phyloP scores from a whole-genome alignment of 2,797 vertebrate genomes.

The Cephalopachus bancanus region DNA sequence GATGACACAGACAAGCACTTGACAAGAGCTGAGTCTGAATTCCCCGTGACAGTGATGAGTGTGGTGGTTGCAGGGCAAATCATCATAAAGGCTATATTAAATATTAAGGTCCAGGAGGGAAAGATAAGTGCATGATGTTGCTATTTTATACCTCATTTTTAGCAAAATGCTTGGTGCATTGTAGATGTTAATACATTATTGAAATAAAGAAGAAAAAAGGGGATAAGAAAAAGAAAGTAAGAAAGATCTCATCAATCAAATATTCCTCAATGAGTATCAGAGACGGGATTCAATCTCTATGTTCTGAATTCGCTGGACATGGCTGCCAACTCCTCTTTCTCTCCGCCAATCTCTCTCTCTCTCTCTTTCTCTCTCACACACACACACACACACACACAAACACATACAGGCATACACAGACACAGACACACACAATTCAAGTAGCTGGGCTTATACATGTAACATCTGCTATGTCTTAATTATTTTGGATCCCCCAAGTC shows the following conservation, averaged over 20 bases:
- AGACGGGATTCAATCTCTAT: not conserved
- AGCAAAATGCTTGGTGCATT: not conserved
- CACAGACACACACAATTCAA: not conserved
- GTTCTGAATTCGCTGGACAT: not conserved
- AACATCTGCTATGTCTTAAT: constrained; percentile 32
- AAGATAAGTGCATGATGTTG: not conserved
- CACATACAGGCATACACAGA: not conserved
- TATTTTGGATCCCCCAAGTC: constrained; percentile 2
- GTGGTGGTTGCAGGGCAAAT: not conserved
- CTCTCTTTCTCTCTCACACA: not conserved
- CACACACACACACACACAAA: not conserved
- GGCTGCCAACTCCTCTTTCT: not conserved
- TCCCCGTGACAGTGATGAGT: not conserved
- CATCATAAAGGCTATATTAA: not conserved
- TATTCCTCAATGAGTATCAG: not conserved
- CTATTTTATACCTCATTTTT: not conserved
- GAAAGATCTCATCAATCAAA: not conserved
- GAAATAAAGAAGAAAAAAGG: not conserved
- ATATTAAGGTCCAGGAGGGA: not conserved
- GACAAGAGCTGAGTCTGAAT: not conserved
- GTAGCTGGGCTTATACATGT: not conserved
- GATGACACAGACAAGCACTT: not conserved
- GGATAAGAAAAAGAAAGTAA: not conserved
- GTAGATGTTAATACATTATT: not conserved
- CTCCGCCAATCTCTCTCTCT: not conserved